A percentile compares a stretch with the other conserved stretches of the same genome.
phyloP scores from a whole-genome alignment of 2,113 vertebrate species.

The Mandrillus leucophaeus region DNA sequence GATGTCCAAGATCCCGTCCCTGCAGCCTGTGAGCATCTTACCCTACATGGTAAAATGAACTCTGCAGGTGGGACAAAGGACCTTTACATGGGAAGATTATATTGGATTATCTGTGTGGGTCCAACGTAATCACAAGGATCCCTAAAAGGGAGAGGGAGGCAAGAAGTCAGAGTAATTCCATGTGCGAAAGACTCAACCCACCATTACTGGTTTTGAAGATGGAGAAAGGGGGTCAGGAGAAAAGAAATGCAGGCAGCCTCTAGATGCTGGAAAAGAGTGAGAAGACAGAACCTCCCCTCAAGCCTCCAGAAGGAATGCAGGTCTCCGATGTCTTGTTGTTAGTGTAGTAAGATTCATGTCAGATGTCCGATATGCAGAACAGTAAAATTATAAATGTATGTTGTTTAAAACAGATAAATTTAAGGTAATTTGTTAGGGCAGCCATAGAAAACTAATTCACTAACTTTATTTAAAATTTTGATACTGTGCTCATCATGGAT shows the following conservation, averaged over 20 bases:
- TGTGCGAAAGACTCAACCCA: neutral
- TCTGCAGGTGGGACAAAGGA: neutral
- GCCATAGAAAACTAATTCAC: neutral
- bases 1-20: neutral
- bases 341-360: neutral
- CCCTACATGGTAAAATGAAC: neutral
- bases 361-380: neutral
- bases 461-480: neutral
- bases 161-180: neutral
- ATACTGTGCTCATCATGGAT: neutral
- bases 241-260: neutral
- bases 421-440: neutral
- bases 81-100: neutral
- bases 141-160: neutral
- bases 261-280: neutral
- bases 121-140: neutral
- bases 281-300: accelerated
- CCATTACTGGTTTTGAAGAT: neutral
- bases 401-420: neutral
- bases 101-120: neutral
- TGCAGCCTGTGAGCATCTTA: neutral
- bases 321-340: neutral
- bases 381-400: neutral
- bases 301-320: neutral
- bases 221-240: neutral